A percentile compares a stretch with the other conserved stretches of the same genome.
Evolutionary conservation across 2,888 invertebrate species (phyloP).

Genomic region (Hipparchia semele): DNA sequence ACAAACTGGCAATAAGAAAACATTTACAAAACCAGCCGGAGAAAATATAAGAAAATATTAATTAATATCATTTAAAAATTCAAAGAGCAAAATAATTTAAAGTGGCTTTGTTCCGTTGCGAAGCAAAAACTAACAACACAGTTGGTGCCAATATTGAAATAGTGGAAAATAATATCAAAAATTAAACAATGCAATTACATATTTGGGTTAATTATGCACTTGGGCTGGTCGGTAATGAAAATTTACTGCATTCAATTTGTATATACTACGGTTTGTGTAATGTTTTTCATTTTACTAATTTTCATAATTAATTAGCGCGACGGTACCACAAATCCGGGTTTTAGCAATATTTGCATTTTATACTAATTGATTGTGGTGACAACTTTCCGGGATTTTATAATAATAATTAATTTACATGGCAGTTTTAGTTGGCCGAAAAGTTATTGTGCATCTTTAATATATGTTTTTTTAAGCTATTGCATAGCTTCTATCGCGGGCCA

Average conservation of each 20-base stretch:
- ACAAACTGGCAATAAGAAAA: neutral
- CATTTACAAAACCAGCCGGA: no score
- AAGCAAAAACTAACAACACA: slow-evolving; percentile 8
- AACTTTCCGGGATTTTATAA: slow-evolving; percentile 1
- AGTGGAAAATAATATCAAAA: slow-evolving; percentile 20
- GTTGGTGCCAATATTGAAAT: slow-evolving; percentile 18
- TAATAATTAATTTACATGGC: neutral
- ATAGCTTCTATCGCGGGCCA: no score
- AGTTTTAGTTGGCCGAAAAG: neutral
- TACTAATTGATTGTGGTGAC: slow-evolving; percentile 20
- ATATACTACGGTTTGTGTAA: slow-evolving; percentile 12
- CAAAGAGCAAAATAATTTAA: neutral
- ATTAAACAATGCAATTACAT: slow-evolving; percentile 30
- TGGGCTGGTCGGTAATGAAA: slow-evolving; percentile 26
- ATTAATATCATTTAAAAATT: neutral
- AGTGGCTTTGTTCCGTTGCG: neutral
- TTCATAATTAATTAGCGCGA: slow-evolving; percentile 30
- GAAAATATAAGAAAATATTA: neutral
- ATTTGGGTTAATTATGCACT: slow-evolving; percentile 34
- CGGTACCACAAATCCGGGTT: slow-evolving; percentile 16
- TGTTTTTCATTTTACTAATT: slow-evolving; percentile 34
- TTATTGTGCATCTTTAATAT: no score
- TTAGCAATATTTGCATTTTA: slow-evolving; percentile 23
- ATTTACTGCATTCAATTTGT: slow-evolving; percentile 27
- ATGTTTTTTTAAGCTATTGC: no score